Evolutionary conservation across 2,113 vertebrate genomes (phyloP), one percentile per base, ranked within the genome.

Genomic region (Xenotilapia leptura): DNA sequence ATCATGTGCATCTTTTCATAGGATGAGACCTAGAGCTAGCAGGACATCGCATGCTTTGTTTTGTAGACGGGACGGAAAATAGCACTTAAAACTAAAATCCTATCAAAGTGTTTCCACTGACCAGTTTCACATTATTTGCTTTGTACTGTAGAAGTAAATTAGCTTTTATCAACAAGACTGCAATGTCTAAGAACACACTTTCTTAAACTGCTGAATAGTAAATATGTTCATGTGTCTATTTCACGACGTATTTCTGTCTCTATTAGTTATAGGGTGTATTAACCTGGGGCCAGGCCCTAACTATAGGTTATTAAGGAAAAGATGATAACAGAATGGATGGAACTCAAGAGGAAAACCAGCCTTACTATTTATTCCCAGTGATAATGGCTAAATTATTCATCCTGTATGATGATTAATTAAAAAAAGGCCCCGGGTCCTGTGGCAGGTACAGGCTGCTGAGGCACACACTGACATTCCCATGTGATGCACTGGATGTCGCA

Each of bases 301-400:
- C 85, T 86, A 84, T 56, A n/a, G 51, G 82, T 94, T 91, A 94
- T 94, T 92, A 92, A 88, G 65, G 86, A 92, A 94, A 96, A 94
- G 83, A 85, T 26, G 81, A 84, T 89, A 93, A 88, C 89, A 79
- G 88, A 93, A 92, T 93, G 90, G 84, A 82, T 91, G 86, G 84
- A 94, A 87, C 88, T 93, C 65, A 28, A 62, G 84, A 94, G 90
- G 88, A 91, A 93, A 93, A 95, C 83, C 91, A 89, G 83, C 86
- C 84, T 93, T 92, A 87, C 91, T 93, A 93, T 96, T 94, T 95
- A 95, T 96, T 92, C 90, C 79, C 82, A 79, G 93, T 87, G 90
- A 95, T 96, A 96, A 96, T 95, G 93, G 93, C 95, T 97, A 92
- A 96, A 97, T 97, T 95, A 96, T 96, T 96, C 95, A 97, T 96